phyloP scores from a whole-genome alignment of 35 echinoderm and acorn worm species.

The Apostichopus japonicus region DNA sequence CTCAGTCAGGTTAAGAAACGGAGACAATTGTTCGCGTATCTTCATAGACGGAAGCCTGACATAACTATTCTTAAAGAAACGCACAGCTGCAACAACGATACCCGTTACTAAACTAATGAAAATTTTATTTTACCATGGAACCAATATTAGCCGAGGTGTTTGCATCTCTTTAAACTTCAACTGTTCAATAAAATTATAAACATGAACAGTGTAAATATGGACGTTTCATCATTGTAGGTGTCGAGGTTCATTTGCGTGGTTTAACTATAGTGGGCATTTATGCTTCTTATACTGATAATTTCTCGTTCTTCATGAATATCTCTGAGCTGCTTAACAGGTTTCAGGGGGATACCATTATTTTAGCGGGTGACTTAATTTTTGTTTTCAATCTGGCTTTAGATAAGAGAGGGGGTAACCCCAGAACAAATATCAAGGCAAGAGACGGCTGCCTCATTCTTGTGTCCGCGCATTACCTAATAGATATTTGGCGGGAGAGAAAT shows the following conservation, averaged over 20 bases:
- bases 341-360: neutral
- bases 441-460: neutral
- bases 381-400: slow-evolving; percentile 40
- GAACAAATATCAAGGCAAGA: slow-evolving; percentile 13
- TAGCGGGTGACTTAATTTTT: slow-evolving; percentile 34
- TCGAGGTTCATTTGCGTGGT: neutral
- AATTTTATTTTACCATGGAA: neutral
- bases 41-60: neutral
- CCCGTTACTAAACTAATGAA: neutral
- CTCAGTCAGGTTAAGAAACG: slow-evolving; percentile 1
- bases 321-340: neutral
- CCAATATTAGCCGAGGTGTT: neutral
- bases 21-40: neutral
- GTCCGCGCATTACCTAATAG: neutral
- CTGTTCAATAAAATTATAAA: neutral
- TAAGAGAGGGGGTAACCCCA: neutral
- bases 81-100: neutral
- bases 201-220: neutral
- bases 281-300: slow-evolving; percentile 10
- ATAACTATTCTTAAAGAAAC: neutral
- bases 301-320: neutral
- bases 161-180: neutral
- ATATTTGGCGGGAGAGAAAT: slow-evolving; percentile 30
- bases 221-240: neutral
- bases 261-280: neutral